Evolutionary conservation across 2,888 invertebrate species (phyloP).

Genomic region (Oxystoma pomonae): DNA sequence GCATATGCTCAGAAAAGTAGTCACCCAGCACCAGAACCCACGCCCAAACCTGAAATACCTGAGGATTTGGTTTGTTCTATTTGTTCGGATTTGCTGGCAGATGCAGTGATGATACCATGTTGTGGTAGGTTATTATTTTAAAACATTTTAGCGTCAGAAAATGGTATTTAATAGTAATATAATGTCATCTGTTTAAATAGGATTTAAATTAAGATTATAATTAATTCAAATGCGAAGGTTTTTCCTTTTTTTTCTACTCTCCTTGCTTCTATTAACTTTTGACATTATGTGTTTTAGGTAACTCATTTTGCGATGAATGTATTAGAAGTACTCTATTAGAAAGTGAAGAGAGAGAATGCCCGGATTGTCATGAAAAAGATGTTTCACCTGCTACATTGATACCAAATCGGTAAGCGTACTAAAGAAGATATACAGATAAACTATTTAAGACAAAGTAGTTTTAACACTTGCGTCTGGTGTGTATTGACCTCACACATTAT

Average conservation of each 20-base stretch:
- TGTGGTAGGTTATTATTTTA: no score
- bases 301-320: constrained; percentile 99
- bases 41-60: constrained; percentile 72
- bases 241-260: not conserved
- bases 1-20: constrained; percentile 63
- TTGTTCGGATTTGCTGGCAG: constrained; percentile 87
- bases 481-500: no score
- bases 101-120: constrained; percentile 97
- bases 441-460: no score
- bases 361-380: constrained; percentile 89
- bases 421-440: no score
- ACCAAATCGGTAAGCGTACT: constrained; percentile 65
- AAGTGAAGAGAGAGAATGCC: constrained; percentile 93
- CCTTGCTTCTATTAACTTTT: not conserved
- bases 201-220: no score
- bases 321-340: constrained; percentile 84
- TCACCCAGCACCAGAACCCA: constrained; percentile 49
- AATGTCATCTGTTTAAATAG: no score
- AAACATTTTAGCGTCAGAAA: no score
- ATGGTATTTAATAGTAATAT: no score
- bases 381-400: constrained; percentile 90
- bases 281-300: constrained; percentile 40
- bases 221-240: no score
- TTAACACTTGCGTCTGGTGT: no score
- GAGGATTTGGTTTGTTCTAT: constrained; percentile 89